These are phyloP conservation scores for Fopius arisanus DNA, from an alignment of 1,140 invertebrate species.

Conservation along the genomic window DNA sequence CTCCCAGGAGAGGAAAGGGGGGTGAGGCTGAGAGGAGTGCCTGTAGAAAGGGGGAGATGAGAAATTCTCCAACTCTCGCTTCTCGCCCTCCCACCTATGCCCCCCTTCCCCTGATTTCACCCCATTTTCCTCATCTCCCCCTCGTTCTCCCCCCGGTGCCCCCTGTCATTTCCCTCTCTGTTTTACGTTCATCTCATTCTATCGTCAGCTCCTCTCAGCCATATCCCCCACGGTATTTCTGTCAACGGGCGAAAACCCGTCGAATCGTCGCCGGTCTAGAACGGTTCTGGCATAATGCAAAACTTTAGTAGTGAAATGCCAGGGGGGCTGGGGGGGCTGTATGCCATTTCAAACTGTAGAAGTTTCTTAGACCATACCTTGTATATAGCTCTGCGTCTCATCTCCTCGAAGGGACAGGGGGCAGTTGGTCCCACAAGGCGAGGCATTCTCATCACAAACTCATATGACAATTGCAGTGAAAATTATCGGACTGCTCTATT, in stretches of 20 bases:
- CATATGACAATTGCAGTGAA: too few species aligned
- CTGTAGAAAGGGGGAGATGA: background rate
- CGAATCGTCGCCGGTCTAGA: constrained; percentile 44
- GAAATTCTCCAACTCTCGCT: background rate
- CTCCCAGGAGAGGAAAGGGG: constrained; percentile 46
- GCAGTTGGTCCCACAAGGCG: background rate
- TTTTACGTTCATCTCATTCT: background rate
- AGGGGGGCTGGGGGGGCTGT: constrained; percentile 22
- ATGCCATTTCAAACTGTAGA: constrained; percentile 17
- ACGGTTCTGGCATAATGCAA: constrained; percentile 56
- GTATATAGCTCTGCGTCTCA: background rate
- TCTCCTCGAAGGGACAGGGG: background rate
- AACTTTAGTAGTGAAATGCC: constrained; percentile 45
- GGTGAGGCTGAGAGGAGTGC: constrained; percentile 45
- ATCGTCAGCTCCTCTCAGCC: background rate
- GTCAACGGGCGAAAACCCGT: constrained; percentile 52
- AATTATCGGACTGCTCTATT: too few species aligned
- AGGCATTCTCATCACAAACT: too few species aligned
- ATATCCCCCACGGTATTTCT: constrained; percentile 31
- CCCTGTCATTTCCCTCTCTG: too few species aligned
- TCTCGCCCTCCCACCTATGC: background rate
- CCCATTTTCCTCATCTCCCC: background rate
- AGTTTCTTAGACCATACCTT: constrained; percentile 23
- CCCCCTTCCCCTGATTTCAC: background rate
- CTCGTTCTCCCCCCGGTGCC: too few species aligned